These are phyloP conservation scores for Drosophila micromelanica DNA, from an alignment of 1,140 invertebrate species.

Conservation along the genomic window DNA sequence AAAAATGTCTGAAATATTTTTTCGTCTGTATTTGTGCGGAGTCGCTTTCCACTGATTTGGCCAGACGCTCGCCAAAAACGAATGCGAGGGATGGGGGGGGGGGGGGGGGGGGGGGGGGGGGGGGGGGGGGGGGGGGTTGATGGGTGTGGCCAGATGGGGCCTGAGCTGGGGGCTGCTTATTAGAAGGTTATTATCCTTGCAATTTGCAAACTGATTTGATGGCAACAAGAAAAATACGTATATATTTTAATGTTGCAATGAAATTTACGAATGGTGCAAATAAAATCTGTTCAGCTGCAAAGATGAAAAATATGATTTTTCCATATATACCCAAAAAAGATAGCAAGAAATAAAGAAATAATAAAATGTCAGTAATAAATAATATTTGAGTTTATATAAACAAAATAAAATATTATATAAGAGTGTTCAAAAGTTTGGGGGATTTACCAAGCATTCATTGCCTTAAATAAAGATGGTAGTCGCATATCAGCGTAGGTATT, in stretches of 20 bases:
- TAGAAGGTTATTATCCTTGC: slow-evolving; percentile 80
- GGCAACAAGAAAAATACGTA: slow-evolving; percentile 24
- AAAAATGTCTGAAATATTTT: slow-evolving; percentile 84
- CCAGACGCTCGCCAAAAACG: slow-evolving; percentile 61
- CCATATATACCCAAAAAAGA: too few relatives aligned
- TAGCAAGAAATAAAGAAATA: too few relatives aligned
- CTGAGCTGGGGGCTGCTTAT: slow-evolving; percentile 56
- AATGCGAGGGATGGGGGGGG: background rate
- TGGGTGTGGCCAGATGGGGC: slow-evolving; percentile 31
- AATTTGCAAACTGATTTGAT: slow-evolving; percentile 82
- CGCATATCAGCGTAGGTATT: slow-evolving; percentile 6
- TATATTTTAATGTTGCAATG: slow-evolving; percentile 12
- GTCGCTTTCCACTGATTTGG: slow-evolving; percentile 70
- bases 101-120: background rate
- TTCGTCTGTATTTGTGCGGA: slow-evolving; percentile 40
- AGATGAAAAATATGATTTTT: background rate
- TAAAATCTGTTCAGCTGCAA: background rate
- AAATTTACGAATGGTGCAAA: slow-evolving; percentile 19
- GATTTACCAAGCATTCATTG: background rate
- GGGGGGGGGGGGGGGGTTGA: background rate
- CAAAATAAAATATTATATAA: background rate
- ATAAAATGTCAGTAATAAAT: too few relatives aligned
- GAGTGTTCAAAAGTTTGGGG: background rate
- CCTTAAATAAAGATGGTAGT: slow-evolving; percentile 23
- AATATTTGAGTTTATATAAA: too few relatives aligned